Percentiles rank a stretch among this genome's conserved stretches.
Conservation (phyloP, 2,113 vertebrate species). For the Aptenodytes patagonicus region DNA sequence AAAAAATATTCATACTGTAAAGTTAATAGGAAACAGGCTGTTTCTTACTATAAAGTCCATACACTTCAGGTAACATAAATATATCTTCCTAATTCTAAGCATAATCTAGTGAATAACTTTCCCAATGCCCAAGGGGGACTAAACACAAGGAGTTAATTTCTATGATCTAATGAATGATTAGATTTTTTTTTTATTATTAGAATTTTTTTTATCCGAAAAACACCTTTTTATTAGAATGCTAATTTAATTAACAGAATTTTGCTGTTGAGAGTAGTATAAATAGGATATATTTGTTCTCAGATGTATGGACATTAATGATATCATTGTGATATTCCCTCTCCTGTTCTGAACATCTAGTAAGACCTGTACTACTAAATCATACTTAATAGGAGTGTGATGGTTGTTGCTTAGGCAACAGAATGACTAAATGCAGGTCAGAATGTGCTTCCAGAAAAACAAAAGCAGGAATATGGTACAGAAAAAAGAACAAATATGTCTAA, state of each 20-base stretch:
- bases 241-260: slow-evolving; percentile 39
- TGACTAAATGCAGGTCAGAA: slow-evolving; percentile 87
- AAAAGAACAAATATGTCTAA: slow-evolving; percentile 38
- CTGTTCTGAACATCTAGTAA: slow-evolving; percentile 69
- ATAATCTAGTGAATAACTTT: background rate
- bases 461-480: slow-evolving; percentile 43
- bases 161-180: slow-evolving; percentile 23
- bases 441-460: slow-evolving; percentile 74
- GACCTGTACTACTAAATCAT: slow-evolving; percentile 71
- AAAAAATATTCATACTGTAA: background rate
- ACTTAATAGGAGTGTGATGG: slow-evolving; percentile 74
- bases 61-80: background rate
- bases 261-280: slow-evolving; percentile 8
- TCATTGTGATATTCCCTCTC: slow-evolving; percentile 49
- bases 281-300: background rate
- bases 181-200: slow-evolving; percentile 10
- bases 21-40: background rate
- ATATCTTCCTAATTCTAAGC: slow-evolving; percentile 9
- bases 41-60: background rate
- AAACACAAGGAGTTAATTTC: slow-evolving; percentile 7
- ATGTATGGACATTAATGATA: slow-evolving; percentile 58
- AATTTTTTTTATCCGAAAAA: slow-evolving; percentile 24
- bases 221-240: background rate
- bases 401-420: slow-evolving; percentile 90
- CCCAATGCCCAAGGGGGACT: background rate